phyloP scores from a whole-genome alignment of 2,888 invertebrate species.

The Drosophila yooni region DNA sequence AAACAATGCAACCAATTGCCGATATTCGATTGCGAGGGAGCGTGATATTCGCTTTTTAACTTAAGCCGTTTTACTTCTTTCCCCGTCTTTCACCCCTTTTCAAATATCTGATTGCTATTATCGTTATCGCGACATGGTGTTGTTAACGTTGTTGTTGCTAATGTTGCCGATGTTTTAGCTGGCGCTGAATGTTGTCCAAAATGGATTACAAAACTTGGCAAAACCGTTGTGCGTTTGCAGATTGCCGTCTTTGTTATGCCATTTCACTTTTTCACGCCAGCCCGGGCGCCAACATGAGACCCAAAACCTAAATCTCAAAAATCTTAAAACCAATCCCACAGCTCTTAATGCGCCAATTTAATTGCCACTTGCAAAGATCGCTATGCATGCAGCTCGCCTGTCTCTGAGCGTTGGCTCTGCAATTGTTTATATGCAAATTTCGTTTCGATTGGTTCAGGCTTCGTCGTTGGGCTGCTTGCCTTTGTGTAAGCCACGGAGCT shows the following conservation, averaged over 20 bases:
- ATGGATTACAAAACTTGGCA: conserved; percentile 61
- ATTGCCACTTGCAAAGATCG: conserved; percentile 50
- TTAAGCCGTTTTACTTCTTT: conserved; percentile 2
- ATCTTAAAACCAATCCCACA: conserved; percentile 15
- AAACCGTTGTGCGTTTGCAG: conserved; percentile 48
- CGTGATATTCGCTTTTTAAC: conserved; percentile 38
- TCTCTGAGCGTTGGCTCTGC: conserved; percentile 25
- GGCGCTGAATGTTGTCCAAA: conserved; percentile 54
- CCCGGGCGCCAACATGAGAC: conserved; percentile 12
- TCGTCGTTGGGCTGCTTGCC: conserved; percentile 23
- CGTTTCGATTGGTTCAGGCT: conserved; percentile 55
- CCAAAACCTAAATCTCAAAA: conserved; percentile 16
- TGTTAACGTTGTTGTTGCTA: conserved; percentile 7
- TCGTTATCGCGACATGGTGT: conserved; percentile 43
- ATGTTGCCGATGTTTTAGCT: conserved; percentile 38
- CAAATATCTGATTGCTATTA: conserved; percentile 53
- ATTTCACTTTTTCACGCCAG: conserved; percentile 65
- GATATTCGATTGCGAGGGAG: conserved; percentile 53
- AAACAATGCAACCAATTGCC: conserved; percentile 59
- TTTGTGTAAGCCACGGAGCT: conserved; percentile 24
- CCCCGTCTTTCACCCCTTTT: conserved; percentile 20
- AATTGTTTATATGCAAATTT: conserved; percentile 74
- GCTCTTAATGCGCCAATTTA: conserved; percentile 76
- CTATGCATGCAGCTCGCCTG: conserved; percentile 2
- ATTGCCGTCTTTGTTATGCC: conserved; percentile 71